phyloP scores from a whole-genome alignment of 2,797 vertebrate species.

The Halcyon badia region DNA sequence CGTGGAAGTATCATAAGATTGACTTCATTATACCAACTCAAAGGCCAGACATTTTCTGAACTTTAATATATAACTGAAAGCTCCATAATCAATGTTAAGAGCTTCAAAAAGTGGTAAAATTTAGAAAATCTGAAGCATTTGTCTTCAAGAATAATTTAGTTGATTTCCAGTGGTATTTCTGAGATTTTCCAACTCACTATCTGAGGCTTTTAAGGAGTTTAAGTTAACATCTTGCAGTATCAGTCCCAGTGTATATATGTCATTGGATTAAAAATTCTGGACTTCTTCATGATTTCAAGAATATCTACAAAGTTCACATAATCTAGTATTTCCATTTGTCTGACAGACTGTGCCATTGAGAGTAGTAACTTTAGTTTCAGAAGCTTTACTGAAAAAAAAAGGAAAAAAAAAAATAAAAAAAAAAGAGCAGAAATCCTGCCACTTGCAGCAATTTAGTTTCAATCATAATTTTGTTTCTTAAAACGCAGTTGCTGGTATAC shows the following conservation, averaged over 20 bases:
- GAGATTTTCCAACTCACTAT: background rate
- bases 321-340: background rate
- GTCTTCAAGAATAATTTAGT: background rate
- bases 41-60: background rate
- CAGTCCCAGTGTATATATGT: background rate
- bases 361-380: background rate
- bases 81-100: background rate
- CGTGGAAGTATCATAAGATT: background rate
- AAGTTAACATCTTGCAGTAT: background rate
- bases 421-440: background rate
- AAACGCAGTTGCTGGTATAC: background rate
- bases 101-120: background rate
- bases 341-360: background rate
- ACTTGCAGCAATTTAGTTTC: background rate
- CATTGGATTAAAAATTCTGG: background rate
- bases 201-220: background rate
- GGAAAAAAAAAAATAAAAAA: background rate
- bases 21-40: background rate
- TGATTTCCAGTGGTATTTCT: background rate
- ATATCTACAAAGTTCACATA: background rate
- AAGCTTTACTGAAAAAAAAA: background rate
- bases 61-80: background rate
- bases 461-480: background rate
- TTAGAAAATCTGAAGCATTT: background rate
- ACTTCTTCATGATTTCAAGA: background rate